A percentile compares a stretch with the other conserved stretches of the same genome.
These are phyloP conservation scores for Pedionomus torquatus DNA, from an alignment of 2,113 vertebrate genomes.

Conservation along the genomic window DNA sequence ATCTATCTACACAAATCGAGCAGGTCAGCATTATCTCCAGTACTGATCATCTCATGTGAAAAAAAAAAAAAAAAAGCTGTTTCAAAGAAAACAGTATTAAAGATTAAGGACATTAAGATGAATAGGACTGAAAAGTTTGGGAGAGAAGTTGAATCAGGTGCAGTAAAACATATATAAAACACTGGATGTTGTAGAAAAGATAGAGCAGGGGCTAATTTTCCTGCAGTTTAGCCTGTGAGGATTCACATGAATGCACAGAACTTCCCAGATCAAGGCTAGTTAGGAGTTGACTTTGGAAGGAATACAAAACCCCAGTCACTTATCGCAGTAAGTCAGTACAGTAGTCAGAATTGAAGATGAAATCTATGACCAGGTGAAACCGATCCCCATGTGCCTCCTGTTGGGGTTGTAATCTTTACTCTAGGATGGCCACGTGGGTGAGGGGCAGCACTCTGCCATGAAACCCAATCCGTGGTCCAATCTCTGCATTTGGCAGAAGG, in stretches of 20 bases:
- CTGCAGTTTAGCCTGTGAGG: background rate
- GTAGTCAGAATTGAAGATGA: background rate
- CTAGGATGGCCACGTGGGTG: accelerated
- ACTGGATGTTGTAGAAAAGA: accelerated
- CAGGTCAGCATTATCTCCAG: background rate
- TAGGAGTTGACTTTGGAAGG: background rate
- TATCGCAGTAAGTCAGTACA: background rate
- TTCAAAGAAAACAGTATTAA: background rate
- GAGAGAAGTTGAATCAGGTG: background rate
- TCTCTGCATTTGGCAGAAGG: background rate
- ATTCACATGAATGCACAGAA: background rate
- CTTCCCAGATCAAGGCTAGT: background rate
- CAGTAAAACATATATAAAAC: background rate
- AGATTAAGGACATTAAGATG: background rate
- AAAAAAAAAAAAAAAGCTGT: background rate
- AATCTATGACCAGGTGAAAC: background rate
- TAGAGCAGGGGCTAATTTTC: background rate
- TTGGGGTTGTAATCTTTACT: background rate
- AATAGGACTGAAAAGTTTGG: background rate
- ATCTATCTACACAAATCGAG: background rate
- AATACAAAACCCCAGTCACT: background rate
- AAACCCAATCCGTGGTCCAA: too few relatives aligned
- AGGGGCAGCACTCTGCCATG: background rate
- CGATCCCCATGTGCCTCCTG: background rate
- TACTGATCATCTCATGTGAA: background rate